phyloP scores from a whole-genome alignment of 1,140 invertebrate genomes.

The Drosophila dunni region DNA sequence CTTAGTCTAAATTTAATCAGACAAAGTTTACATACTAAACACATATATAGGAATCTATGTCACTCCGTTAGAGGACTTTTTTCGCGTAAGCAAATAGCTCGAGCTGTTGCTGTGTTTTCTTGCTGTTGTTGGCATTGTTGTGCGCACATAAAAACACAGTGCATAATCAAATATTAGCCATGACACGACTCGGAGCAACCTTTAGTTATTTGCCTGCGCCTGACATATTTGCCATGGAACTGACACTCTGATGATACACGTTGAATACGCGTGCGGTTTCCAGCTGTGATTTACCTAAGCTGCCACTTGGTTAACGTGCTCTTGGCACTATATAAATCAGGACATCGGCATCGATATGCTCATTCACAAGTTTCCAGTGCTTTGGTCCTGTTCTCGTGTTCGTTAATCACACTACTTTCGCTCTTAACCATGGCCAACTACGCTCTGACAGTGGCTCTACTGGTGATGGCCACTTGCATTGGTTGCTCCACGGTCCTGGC shows the following conservation, averaged over 20 bases:
- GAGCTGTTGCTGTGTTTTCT: constrained; percentile 5
- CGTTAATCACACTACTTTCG: background rate
- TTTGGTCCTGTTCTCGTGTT: constrained; percentile 24
- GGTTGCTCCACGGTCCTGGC: constrained; percentile 41
- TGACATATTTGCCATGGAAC: constrained; percentile 74
- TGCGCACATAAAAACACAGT: constrained; percentile 72
- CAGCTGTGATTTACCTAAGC: constrained; percentile 67
- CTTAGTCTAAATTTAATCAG: constrained; percentile 63
- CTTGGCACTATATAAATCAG: constrained; percentile 54
- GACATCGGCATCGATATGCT: constrained; percentile 13
- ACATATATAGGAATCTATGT: constrained; percentile 15
- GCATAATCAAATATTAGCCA: constrained; percentile 77
- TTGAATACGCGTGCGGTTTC: constrained; percentile 48
- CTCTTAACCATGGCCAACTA: constrained; percentile 42
- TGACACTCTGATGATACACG: constrained; percentile 54
- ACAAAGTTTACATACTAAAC: background rate
- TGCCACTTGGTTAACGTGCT: constrained; percentile 8
- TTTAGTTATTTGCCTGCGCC: constrained; percentile 64
- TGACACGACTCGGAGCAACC: constrained; percentile 32
- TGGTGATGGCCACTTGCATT: constrained; percentile 42
- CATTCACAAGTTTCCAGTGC: constrained; percentile 58
- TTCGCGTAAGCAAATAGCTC: constrained; percentile 45
- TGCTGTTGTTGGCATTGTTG: constrained; percentile 27
- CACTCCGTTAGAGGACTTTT: constrained; percentile 3
- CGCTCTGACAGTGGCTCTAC: constrained; percentile 25